Base-by-base conservation (phyloP, 2,888 invertebrate genomes). In the Caenorhabditis sulstoni region DNA sequence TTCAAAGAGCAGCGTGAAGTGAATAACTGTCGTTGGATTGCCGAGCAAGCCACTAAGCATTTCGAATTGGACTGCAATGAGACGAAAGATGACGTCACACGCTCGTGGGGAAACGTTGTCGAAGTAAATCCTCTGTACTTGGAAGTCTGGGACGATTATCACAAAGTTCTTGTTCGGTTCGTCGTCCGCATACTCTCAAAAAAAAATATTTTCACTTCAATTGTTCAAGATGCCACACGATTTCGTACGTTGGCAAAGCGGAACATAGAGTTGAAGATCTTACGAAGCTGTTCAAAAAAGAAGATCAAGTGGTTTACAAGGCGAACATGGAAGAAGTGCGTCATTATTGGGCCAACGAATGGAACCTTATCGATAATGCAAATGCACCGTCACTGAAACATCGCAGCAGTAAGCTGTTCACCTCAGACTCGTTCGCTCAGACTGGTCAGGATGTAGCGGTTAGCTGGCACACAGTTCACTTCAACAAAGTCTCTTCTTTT, bases 1-100 rank as follows among this genome's bases (percentile, higher is more conserved):
- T n/a, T 74, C 18, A 65, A 75, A 37, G 57, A 50, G 8, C 79
- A 79, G 35, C 47, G 20, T 18, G 65, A 70, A n/a, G 3, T 18
- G 3, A 75, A 50, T 14, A 62, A 58, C 7, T 75, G 70, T 39
- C 29, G 47, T 35, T 79, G 66, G 65, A 59, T 70, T 3, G 79
- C 79, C 0, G 23, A 23, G 0, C 11, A 29, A 14, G 79, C 66
- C 0, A 44, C 29, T 1, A 75, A 75, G 16, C 44, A 55, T 3
- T 29, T 44, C 9, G 11, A 20, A 44, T 1, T 12, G 16, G 37
- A 62, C 3, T n/a, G n/a, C 12, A 53, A 50, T 14, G 50, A 44
- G 22, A 9, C 1, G 2, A 35, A 44, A 5, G 23, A 29, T 3
- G 12, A 5, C 16, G 41, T 41, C n/a, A 41, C 12, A 12, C 20